phyloP scores from a whole-genome alignment of 2,113 vertebrate species.

The Crotalus helleri region DNA sequence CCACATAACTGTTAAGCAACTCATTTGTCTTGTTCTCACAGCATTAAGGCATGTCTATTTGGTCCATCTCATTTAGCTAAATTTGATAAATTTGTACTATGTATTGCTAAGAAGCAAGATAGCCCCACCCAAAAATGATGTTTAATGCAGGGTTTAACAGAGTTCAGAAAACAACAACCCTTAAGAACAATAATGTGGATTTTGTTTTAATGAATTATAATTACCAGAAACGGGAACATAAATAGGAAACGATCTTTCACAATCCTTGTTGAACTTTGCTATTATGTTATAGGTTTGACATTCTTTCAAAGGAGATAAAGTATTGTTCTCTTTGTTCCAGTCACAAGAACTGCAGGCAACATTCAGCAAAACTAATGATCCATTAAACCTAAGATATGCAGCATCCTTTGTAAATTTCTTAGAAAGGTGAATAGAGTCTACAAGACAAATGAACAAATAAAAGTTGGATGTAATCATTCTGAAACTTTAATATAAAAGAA shows the following conservation, averaged over 20 bases:
- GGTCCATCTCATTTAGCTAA: not conserved
- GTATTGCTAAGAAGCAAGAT: not conserved
- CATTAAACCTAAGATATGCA: fast-evolving
- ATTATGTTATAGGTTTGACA: not conserved
- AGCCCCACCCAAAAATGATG: not conserved
- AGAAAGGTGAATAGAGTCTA: not conserved
- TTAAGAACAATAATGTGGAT: not conserved
- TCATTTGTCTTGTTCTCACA: not conserved
- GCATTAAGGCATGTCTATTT: not conserved
- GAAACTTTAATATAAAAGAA: not conserved
- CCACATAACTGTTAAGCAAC: not conserved
- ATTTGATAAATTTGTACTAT: not conserved
- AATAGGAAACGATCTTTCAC: fast-evolving
- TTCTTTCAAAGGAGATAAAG: not conserved
- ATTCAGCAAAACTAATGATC: fast-evolving
- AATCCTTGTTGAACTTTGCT: not conserved
- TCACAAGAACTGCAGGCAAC: fast-evolving
- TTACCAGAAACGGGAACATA: not conserved
- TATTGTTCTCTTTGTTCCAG: not conserved
- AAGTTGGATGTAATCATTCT: not conserved
- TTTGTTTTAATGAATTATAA: not conserved
- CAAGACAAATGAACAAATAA: not conserved
- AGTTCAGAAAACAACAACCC: too few relatives aligned
- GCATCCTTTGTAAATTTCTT: fast-evolving
- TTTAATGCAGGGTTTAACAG: not conserved